phyloP scores from a whole-genome alignment of 2,797 vertebrate genomes.

The Bradypodion pumilum region DNA sequence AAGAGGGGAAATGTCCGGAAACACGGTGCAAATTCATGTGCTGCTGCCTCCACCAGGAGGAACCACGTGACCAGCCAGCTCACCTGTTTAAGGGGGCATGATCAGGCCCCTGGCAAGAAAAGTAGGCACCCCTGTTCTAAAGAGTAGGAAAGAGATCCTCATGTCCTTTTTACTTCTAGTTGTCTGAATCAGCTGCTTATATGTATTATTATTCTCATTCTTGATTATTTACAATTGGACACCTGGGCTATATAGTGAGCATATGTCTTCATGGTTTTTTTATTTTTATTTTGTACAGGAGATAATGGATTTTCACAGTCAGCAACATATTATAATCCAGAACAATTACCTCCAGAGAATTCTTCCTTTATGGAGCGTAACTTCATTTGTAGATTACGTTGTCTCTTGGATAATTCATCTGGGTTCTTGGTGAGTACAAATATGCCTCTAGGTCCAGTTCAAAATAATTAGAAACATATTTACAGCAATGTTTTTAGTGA shows the following conservation, averaged over 20 bases:
- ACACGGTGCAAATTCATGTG: no score
- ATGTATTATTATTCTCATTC: no score
- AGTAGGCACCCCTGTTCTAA: no score
- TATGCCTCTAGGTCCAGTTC: not conserved
- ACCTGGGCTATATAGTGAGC: no score
- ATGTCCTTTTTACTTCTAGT: not conserved
- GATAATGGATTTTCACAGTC: conserved; percentile 70
- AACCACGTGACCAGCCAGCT: no score
- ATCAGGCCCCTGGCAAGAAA: no score
- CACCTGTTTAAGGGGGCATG: no score
- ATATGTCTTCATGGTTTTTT: conserved; percentile 51
- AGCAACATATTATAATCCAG: conserved; percentile 73
- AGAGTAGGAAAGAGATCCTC: not conserved
- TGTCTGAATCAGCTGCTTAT: not conserved
- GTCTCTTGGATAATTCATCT: conserved; percentile 84
- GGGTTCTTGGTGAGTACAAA: conserved; percentile 82
- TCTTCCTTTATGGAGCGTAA: conserved; percentile 83
- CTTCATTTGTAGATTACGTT: conserved; percentile 84
- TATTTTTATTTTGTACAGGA: conserved; percentile 64
- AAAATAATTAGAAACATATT: not conserved
- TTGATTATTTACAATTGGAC: no score
- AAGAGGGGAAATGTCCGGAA: no score
- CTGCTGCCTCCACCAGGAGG: no score
- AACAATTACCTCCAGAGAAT: conserved; percentile 83
- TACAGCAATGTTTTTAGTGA: not conserved